phyloP scores from a whole-genome alignment of 2,888 invertebrate genomes.

The Cephus pygmeus region DNA sequence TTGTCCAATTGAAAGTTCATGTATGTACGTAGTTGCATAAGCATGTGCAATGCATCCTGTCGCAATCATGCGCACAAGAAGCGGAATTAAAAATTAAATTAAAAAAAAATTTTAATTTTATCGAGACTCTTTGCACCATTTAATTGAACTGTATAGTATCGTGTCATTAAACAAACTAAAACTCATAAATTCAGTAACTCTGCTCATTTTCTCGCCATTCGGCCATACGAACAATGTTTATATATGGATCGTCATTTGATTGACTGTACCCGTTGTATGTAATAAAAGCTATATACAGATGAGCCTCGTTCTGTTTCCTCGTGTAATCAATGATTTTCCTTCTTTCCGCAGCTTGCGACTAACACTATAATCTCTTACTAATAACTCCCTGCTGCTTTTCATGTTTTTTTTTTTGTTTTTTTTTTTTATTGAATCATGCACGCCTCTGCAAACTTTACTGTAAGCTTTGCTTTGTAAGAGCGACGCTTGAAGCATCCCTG shows the following conservation, averaged over 20 bases:
- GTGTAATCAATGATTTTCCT: conserved; percentile 43
- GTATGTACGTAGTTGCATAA: conserved; percentile 4
- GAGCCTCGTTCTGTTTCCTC: conserved; percentile 48
- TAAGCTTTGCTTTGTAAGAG: background rate
- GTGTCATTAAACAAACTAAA: background rate
- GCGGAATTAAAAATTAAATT: background rate
- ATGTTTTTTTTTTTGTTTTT: background rate
- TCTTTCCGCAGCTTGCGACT: conserved; percentile 56
- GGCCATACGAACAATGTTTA: background rate
- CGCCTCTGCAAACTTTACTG: background rate
- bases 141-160: background rate
- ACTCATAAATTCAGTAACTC: background rate
- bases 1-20: background rate
- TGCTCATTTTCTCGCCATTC: background rate
- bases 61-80: background rate
- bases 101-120: background rate
- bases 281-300: conserved; percentile 52
- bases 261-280: conserved; percentile 36
- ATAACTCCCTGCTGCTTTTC: conserved; percentile 38
- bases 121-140: background rate
- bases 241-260: background rate
- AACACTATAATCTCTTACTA: conserved; percentile 58
- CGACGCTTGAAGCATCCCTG: background rate
- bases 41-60: conserved; percentile 5
- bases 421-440: background rate